Percentiles rank a stretch among this genome's conserved stretches.
phyloP scores from a whole-genome alignment of 2,113 vertebrate species.

The Dascyllus trimaculatus region DNA sequence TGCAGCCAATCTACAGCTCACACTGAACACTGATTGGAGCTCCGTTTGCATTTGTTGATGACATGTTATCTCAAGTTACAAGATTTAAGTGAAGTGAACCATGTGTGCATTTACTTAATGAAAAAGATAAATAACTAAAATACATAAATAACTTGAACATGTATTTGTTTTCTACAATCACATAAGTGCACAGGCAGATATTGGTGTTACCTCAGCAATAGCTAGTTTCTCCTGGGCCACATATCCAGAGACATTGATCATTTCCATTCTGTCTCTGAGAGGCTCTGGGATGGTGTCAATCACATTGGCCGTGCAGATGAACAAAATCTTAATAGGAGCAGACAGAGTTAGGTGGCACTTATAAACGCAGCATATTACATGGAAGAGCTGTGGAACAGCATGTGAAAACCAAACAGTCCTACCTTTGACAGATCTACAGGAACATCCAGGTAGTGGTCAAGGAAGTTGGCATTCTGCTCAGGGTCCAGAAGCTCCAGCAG shows the following conservation, averaged over 20 bases:
- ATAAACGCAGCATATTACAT: not conserved
- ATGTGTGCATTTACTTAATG: no score
- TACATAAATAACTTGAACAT: no score
- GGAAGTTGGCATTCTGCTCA: constrained; percentile 96
- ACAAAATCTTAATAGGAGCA: constrained; percentile 88
- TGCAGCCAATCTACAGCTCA: no score
- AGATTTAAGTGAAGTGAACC: no score
- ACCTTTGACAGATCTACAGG: constrained; percentile 97
- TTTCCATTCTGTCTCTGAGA: constrained; percentile 96
- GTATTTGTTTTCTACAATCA: no score
- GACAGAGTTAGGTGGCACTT: not conserved
- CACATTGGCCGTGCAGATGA: constrained; percentile 98
- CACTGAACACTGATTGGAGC: no score
- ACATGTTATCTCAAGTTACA: no score
- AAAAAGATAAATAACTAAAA: not conserved
- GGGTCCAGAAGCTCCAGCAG: constrained; percentile 96
- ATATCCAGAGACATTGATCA: constrained; percentile 97
- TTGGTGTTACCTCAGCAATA: constrained; percentile 91
- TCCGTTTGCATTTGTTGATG: no score
- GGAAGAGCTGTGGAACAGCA: rapidly evolving
- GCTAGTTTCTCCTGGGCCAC: constrained; percentile 97
- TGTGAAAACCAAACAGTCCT: not conserved
- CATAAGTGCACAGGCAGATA: not conserved
- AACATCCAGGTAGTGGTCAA: constrained; percentile 98
- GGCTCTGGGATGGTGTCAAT: constrained; percentile 97